Evolutionary conservation across 1,140 invertebrate species (phyloP), one percentile per base, ranked within the genome.

Genomic region (Leptonema lineaticorne): DNA sequence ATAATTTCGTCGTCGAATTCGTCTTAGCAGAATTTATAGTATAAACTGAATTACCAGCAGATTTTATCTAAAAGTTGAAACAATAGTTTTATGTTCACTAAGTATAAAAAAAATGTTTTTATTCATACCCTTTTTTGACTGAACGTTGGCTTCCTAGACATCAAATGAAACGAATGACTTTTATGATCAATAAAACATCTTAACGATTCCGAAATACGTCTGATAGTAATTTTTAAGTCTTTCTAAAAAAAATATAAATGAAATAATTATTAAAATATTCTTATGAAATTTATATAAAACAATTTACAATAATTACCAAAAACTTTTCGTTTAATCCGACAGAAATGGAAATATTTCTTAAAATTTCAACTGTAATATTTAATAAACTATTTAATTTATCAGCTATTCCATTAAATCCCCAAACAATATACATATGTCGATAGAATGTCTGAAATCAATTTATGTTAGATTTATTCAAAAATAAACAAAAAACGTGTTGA

Each of bases 371-470:
- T 1, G 46, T 50, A 2, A 50, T 22, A 16, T 64, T 24, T 16
- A 64, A 16, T 50, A 64, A 29, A 28, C 9, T 16, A 14, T 50
- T 64, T 27, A 64, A 26, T 29, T 50, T 64, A 20, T 64, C 46
- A 16, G 62, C 62, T 64, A 64, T 26, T 29, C 62, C 45, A 22
- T 50, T 50, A 16, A 50, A 64, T 20, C 62, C 62, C 62, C 62
- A 64, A 9, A 64, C 33, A 6, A 64, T 30, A 41, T 64, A 30
- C 62, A 64, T 64, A 22, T 64, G 62, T 5, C 62, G 45, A 45
- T 64, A 37, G 29, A 64, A 50, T 24, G 20, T 64, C 62, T 64
- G 20, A 18, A 64, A 64, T 64, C 28, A 29, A 7, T n/a, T 2
- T 60, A 33, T 18, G 4, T 41, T 9, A 11, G 8, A 8, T 26